These are phyloP conservation scores for Drosophila miranda DNA, from an alignment of 1,140 invertebrate genomes.

Conservation along the genomic window DNA sequence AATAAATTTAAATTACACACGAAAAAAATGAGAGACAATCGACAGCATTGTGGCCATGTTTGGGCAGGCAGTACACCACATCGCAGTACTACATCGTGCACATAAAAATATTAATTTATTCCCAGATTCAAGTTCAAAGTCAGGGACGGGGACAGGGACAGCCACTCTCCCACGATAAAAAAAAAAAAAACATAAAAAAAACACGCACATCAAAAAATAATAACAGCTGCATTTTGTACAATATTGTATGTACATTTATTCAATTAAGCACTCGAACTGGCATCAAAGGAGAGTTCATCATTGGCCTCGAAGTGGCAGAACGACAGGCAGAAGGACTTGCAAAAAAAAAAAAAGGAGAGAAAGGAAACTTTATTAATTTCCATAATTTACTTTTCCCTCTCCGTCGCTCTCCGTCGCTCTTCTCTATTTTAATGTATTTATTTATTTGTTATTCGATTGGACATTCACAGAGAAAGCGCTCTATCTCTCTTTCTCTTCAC, in stretches of 20 bases:
- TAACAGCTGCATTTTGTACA: too few species aligned
- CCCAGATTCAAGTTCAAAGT: conserved; percentile 62
- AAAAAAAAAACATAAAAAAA: conserved; percentile 1
- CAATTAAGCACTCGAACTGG: conserved; percentile 8
- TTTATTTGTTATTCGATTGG: too few species aligned
- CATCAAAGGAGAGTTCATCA: conserved; percentile 24
- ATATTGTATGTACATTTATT: not conserved
- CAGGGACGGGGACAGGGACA: conserved; percentile 48
- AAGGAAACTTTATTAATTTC: not conserved
- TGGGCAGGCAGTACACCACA: conserved; percentile 20
- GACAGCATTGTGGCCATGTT: conserved; percentile 32
- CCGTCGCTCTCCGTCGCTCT: too few species aligned
- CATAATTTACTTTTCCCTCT: not conserved
- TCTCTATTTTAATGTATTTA: not conserved
- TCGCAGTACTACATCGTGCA: too few species aligned
- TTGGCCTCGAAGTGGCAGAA: not conserved
- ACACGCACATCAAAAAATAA: too few species aligned
- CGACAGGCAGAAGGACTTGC: not conserved
- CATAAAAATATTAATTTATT: conserved; percentile 47
- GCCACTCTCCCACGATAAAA: conserved; percentile 21
- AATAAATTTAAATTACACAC: conserved; percentile 57
- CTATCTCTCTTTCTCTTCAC: too few species aligned
- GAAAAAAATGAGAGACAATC: conserved; percentile 35
- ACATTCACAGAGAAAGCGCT: too few species aligned
- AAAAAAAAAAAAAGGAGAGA: not conserved